Percentiles rank a stretch among this genome's conserved stretches.
phyloP scores from a whole-genome alignment of 2,888 invertebrate species.

The Chalcosyrphus nemorum region DNA sequence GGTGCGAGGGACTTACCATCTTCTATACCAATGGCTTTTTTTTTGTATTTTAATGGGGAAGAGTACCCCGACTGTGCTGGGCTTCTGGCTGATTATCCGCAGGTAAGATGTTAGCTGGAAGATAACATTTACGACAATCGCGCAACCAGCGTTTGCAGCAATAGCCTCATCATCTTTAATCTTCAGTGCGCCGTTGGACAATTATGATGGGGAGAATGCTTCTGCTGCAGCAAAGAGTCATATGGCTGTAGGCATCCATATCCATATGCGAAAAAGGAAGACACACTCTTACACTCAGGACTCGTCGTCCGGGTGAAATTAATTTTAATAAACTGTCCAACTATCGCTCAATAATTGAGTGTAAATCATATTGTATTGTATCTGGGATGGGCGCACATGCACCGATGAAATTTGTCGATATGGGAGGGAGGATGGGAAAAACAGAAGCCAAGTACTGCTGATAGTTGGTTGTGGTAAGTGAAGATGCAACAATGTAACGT shows the following conservation, averaged over 20 bases:
- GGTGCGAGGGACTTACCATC: not conserved
- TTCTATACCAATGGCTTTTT: not conserved
- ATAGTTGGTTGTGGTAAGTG: not conserved
- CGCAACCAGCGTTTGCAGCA: slow-evolving; percentile 43
- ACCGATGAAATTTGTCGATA: slow-evolving; percentile 4
- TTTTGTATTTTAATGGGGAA: slow-evolving; percentile 21
- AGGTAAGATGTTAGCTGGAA: slow-evolving; percentile 70
- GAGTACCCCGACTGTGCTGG: slow-evolving; percentile 45
- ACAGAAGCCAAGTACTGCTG: not conserved
- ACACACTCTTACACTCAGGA: not conserved
- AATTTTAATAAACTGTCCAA: slow-evolving; percentile 58
- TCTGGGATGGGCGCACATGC: slow-evolving; percentile 15
- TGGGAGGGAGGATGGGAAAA: not conserved
- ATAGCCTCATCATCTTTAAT: slow-evolving; percentile 58
- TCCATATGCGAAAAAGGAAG: no score
- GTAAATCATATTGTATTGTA: slow-evolving; percentile 47
- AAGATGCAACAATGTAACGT: not conserved
- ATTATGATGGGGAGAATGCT: slow-evolving; percentile 60
- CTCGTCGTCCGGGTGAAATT: slow-evolving; percentile 24
- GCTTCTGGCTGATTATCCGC: slow-evolving; percentile 68
- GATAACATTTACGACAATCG: slow-evolving; percentile 70
- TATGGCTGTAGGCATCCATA: not conserved
- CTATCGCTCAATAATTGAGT: slow-evolving; percentile 66
- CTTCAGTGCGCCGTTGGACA: slow-evolving; percentile 54
- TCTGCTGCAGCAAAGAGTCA: not conserved